A percentile compares a stretch with the other conserved stretches of the same genome.
phyloP scores from a whole-genome alignment of 2,113 vertebrate genomes.

The Orthonyx spaldingii region DNA sequence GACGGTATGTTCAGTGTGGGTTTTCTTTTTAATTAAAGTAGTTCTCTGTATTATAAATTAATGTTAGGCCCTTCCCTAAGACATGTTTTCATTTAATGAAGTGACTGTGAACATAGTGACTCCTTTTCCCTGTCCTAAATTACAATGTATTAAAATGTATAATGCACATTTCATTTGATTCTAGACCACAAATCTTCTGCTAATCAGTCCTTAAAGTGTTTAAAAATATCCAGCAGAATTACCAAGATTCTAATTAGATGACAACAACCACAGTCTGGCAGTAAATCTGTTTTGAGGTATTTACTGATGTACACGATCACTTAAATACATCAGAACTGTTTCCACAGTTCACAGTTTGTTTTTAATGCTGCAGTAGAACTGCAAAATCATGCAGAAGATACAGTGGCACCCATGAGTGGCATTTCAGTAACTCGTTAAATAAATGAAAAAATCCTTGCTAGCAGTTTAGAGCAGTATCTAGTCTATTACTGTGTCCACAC shows the following conservation, averaged over 20 bases:
- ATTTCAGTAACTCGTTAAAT: background rate
- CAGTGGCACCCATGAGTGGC: background rate
- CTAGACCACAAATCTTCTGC: conserved; percentile 9
- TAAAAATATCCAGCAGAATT: conserved; percentile 32
- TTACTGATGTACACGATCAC: background rate
- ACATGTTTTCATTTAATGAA: background rate
- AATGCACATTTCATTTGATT: conserved; percentile 22
- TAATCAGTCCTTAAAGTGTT: conserved; percentile 25
- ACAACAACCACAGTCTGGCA: conserved; percentile 2
- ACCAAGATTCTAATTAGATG: conserved; percentile 25
- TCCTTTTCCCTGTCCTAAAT: background rate
- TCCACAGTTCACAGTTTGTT: background rate
- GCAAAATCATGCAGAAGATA: background rate
- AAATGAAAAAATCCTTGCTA: background rate
- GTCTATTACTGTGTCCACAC: background rate
- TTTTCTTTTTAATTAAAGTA: background rate
- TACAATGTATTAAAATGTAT: background rate
- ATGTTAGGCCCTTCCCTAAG: background rate
- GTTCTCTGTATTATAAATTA: background rate
- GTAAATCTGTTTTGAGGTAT: conserved; percentile 6
- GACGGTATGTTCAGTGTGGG: background rate
- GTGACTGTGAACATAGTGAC: background rate
- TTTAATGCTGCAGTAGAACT: background rate
- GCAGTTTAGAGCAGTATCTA: background rate
- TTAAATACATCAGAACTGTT: background rate